These are phyloP conservation scores for Neomicropteryx cornuta DNA, from an alignment of 1,140 invertebrate genomes.

Conservation along the genomic window DNA sequence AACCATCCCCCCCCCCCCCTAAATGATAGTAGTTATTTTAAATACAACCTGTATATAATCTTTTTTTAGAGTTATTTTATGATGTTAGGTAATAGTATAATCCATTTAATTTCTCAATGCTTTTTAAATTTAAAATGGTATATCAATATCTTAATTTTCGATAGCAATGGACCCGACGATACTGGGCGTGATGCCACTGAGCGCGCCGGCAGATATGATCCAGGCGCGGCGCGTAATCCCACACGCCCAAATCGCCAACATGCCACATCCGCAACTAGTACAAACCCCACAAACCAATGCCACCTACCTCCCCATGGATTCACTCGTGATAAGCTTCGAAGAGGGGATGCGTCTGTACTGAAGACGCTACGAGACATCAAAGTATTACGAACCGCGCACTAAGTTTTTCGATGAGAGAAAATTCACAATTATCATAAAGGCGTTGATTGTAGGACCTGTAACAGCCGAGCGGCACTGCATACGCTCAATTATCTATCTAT, in stretches of 20 bases:
- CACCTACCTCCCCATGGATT: slow-evolving; percentile 43
- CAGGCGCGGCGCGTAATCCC: slow-evolving; percentile 22
- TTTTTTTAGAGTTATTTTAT: no score
- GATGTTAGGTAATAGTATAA: no score
- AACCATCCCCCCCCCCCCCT: no score
- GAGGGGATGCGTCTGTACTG: slow-evolving; percentile 68
- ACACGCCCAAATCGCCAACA: no score
- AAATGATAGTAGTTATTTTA: no score
- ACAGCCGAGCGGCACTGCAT: background rate
- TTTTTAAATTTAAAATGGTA: no score
- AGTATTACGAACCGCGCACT: background rate
- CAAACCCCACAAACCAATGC: slow-evolving; percentile 25
- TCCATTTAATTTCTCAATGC: no score
- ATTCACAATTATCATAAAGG: background rate
- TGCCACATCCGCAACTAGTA: slow-evolving; percentile 14
- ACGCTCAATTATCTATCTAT: no score
- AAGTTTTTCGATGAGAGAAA: background rate
- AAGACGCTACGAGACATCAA: slow-evolving; percentile 16
- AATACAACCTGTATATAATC: no score
- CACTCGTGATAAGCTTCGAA: slow-evolving; percentile 62
- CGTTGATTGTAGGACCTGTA: background rate
- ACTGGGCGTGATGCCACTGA: slow-evolving; percentile 27
- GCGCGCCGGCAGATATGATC: slow-evolving; percentile 19
- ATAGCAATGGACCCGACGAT: slow-evolving; percentile 30
- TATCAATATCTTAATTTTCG: slow-evolving; percentile 6